These are phyloP conservation scores for Macrophya annulata DNA, from an alignment of 2,888 invertebrate species.

Conservation along the genomic window DNA sequence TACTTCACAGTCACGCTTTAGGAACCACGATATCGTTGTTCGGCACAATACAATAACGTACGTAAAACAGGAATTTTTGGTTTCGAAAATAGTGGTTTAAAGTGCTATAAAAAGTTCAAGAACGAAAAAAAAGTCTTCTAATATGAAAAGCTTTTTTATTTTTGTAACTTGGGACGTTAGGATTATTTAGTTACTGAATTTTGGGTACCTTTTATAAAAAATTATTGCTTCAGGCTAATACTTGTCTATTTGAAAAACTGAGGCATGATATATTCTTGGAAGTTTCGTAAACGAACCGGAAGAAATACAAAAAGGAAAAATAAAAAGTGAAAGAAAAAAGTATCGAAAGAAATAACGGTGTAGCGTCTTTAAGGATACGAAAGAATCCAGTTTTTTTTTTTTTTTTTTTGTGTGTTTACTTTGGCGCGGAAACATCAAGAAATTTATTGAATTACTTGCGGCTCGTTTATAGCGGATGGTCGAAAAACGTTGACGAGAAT, in stretches of 20 bases:
- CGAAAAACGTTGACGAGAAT: constrained; percentile 36
- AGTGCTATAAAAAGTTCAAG: neutral
- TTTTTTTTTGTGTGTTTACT: neutral
- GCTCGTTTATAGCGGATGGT: constrained; percentile 35
- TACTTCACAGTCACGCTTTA: neutral
- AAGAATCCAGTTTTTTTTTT: neutral
- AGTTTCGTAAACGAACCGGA: neutral
- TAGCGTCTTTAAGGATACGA: neutral
- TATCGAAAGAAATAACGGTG: neutral
- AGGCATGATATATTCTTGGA: neutral
- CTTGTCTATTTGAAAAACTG: constrained; percentile 3
- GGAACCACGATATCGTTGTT: neutral
- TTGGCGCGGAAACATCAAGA: neutral
- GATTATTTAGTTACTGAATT: too few species aligned
- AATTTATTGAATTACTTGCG: constrained; percentile 33
- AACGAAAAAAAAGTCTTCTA: neutral
- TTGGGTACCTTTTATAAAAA: neutral
- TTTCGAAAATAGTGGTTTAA: neutral
- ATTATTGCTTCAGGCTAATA: neutral
- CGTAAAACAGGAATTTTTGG: neutral
- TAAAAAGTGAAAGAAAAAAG: neutral
- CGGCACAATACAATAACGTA: neutral
- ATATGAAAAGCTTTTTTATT: too few species aligned
- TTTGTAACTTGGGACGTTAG: too few species aligned
- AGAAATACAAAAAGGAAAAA: neutral